These are phyloP conservation scores for Arge pagana DNA, from an alignment of 2,888 invertebrate genomes.

Conservation along the genomic window DNA sequence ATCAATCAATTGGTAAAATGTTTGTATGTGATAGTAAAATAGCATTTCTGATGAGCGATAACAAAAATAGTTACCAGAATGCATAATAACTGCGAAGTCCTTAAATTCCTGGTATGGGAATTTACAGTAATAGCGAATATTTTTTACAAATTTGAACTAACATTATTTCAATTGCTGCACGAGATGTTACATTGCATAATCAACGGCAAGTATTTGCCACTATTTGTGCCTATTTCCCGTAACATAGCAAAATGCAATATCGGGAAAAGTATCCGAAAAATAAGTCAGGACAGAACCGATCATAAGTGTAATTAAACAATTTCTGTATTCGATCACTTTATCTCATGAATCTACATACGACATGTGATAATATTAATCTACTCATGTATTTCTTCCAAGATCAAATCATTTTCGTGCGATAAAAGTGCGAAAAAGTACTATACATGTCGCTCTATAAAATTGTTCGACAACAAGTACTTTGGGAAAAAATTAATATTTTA, in stretches of 20 bases:
- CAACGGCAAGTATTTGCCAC: constrained; percentile 18
- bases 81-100: no score
- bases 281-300: constrained; percentile 9
- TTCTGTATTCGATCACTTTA: constrained; percentile 9
- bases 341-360: constrained; percentile 8
- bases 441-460: background rate
- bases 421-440: no score
- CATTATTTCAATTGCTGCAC: background rate
- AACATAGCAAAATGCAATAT: background rate
- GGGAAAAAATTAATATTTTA: no score
- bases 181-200: background rate
- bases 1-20: no score
- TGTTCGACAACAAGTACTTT: no score
- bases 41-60: no score
- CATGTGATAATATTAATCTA: constrained; percentile 10
- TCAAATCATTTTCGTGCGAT: background rate
- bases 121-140: no score
- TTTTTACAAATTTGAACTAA: background rate
- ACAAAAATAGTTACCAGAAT: no score
- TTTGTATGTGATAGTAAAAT: no score
- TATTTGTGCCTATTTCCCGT: constrained; percentile 24
- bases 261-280: background rate
- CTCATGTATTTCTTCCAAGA: constrained; percentile 1
- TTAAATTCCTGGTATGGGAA: no score
- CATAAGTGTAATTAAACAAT: constrained; percentile 8